These are phyloP conservation scores for Hemiprocne comata DNA, from an alignment of 2,113 vertebrate genomes.

Conservation along the genomic window DNA sequence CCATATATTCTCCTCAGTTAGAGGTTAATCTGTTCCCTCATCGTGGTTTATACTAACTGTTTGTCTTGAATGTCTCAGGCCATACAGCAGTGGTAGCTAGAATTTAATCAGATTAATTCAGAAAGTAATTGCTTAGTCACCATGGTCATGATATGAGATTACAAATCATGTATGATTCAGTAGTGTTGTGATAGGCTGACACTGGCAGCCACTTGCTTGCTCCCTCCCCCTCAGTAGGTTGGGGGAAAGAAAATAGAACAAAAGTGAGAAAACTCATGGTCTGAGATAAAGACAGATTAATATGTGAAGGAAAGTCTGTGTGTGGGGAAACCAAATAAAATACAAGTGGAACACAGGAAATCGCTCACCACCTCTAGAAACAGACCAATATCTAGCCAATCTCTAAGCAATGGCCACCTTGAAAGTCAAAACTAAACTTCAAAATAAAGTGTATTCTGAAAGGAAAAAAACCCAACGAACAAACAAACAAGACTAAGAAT, in stretches of 20 bases:
- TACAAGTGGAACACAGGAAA: neutral
- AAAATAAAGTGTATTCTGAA: too few species aligned
- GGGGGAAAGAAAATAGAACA: neutral
- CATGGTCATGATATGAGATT: neutral
- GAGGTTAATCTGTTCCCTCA: neutral
- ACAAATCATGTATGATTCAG: neutral
- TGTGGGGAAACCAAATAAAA: neutral
- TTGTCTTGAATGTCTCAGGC: neutral
- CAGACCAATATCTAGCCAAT: accelerated
- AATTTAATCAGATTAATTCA: neutral
- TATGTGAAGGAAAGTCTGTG: neutral
- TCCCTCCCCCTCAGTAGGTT: accelerated
- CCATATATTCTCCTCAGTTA: neutral
- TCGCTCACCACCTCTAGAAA: neutral
- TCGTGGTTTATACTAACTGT: neutral
- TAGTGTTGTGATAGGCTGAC: neutral
- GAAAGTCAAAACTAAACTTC: neutral
- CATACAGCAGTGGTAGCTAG: neutral
- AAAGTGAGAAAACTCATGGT: neutral
- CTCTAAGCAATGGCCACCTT: neutral
- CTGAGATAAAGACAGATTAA: neutral
- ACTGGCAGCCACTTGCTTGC: accelerated
- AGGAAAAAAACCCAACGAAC: too few species aligned
- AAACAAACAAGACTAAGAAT: too few species aligned
- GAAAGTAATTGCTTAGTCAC: neutral